Evolutionary conservation across 2,888 invertebrate genomes (phyloP).

Genomic region (Diaprepes abbreviatus): DNA sequence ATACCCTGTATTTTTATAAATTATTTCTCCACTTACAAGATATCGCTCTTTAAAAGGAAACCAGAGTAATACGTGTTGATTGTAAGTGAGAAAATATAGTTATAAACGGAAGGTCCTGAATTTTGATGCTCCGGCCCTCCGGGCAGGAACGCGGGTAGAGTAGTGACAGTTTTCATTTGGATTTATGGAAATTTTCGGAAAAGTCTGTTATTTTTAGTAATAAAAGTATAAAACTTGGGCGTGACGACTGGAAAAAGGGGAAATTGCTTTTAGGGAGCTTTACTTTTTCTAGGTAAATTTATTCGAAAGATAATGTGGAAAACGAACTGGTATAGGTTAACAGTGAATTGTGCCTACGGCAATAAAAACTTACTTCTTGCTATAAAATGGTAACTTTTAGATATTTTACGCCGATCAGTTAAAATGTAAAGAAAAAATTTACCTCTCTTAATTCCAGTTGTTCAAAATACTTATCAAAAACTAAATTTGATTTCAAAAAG

Average conservation of each 20-base stretch:
- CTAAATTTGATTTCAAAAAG: too few relatives aligned
- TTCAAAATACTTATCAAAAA: too few relatives aligned
- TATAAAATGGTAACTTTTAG: too few relatives aligned
- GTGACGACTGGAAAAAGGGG: not conserved
- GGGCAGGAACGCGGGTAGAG: constrained; percentile 26
- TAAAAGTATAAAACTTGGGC: constrained; percentile 17
- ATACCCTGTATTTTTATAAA: not conserved
- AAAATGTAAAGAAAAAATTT: too few relatives aligned
- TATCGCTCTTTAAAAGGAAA: constrained; percentile 7
- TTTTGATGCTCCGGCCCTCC: constrained; percentile 34
- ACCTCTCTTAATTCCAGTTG: too few relatives aligned
- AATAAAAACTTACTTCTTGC: too few relatives aligned
- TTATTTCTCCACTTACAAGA: not conserved
- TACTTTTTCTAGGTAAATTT: too few relatives aligned
- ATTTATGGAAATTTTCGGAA: constrained; percentile 40
- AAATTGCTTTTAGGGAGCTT: not conserved
- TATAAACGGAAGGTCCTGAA: constrained; percentile 38
- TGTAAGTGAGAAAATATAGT: constrained; percentile 38
- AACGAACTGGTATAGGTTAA: too few relatives aligned
- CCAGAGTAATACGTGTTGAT: constrained; percentile 32
- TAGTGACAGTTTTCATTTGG: constrained; percentile 43
- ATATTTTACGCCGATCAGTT: too few relatives aligned
- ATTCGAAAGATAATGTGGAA: too few relatives aligned
- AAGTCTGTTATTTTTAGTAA: constrained; percentile 35
- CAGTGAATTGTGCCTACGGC: not conserved